These are phyloP conservation scores for Phocides pigmalion DNA, from an alignment of 1,140 invertebrate species.

Conservation along the genomic window DNA sequence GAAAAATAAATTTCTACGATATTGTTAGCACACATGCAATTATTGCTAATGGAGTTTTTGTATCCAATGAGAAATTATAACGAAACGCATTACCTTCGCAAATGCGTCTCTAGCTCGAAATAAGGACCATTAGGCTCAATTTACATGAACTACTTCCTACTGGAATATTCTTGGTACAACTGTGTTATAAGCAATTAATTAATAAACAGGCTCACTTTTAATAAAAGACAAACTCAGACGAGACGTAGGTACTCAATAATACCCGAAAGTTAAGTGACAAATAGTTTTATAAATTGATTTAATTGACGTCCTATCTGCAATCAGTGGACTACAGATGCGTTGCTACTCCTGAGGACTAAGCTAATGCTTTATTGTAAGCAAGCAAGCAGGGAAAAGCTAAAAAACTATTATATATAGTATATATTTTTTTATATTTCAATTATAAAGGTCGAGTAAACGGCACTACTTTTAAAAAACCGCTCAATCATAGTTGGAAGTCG, in stretches of 20 bases:
- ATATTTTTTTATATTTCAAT: background rate
- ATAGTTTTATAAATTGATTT: too few relatives aligned
- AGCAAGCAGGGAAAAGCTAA: background rate
- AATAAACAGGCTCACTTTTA: background rate
- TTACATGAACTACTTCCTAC: slow-evolving; percentile 5
- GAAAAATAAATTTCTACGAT: slow-evolving; percentile 18
- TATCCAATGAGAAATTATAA: slow-evolving; percentile 37
- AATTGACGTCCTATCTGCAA: too few relatives aligned
- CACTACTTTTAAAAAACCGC: background rate
- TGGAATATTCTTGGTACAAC: background rate
- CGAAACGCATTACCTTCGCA: slow-evolving; percentile 18
- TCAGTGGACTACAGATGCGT: too few relatives aligned
- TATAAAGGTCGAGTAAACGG: background rate
- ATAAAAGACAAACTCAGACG: too few relatives aligned
- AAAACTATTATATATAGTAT: background rate
- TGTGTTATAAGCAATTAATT: background rate
- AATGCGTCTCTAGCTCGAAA: slow-evolving; percentile 13
- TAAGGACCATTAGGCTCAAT: slow-evolving; percentile 19
- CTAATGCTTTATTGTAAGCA: too few relatives aligned
- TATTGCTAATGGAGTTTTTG: slow-evolving; percentile 28
- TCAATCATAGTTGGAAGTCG: background rate
- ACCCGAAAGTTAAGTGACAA: too few relatives aligned
- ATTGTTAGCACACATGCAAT: slow-evolving; percentile 20
- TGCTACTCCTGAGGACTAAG: too few relatives aligned
- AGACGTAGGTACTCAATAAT: too few relatives aligned